Evolutionary conservation across 2,113 vertebrate genomes (phyloP).

Genomic region (Manacus vitellinus): DNA sequence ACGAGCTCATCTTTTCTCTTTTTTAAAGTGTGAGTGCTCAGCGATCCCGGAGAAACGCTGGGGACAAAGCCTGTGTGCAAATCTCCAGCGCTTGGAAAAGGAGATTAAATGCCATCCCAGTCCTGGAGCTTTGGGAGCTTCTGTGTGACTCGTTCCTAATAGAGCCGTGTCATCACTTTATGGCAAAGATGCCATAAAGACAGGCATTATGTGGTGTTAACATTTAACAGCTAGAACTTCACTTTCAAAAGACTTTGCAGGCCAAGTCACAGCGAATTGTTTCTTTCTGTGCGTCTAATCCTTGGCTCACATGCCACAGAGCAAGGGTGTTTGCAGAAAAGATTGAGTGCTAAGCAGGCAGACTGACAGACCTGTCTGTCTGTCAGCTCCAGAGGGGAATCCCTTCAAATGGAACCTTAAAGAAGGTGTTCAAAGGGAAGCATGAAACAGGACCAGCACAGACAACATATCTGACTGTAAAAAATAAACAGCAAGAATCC

Average conservation of each 20-base stretch:
- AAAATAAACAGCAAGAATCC: not conserved
- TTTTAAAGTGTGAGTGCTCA: not conserved
- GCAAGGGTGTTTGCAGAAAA: not conserved
- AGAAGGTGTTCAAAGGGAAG: not conserved
- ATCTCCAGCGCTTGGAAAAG: not conserved
- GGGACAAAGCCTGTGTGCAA: not conserved
- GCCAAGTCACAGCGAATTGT: conserved; percentile 6
- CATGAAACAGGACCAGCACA: not conserved
- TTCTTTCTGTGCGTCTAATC: conserved; percentile 24
- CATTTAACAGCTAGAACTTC: conserved; percentile 45
- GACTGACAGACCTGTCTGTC: not conserved
- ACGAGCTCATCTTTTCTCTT: not conserved
- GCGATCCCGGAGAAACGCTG: not conserved
- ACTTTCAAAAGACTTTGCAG: conserved; percentile 34
- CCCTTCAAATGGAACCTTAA: not conserved
- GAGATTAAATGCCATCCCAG: not conserved
- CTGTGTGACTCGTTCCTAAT: not conserved
- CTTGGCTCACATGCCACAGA: not conserved
- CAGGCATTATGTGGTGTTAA: conserved; percentile 32
- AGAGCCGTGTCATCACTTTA: conserved; percentile 17
- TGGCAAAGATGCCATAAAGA: not conserved
- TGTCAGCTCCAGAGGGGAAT: not conserved
- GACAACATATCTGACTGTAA: not conserved
- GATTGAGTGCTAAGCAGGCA: conserved; percentile 1
- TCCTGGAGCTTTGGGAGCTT: not conserved